These are phyloP conservation scores for Neomorphus geoffroyi DNA, from an alignment of 2,797 vertebrate genomes.

Conservation along the genomic window DNA sequence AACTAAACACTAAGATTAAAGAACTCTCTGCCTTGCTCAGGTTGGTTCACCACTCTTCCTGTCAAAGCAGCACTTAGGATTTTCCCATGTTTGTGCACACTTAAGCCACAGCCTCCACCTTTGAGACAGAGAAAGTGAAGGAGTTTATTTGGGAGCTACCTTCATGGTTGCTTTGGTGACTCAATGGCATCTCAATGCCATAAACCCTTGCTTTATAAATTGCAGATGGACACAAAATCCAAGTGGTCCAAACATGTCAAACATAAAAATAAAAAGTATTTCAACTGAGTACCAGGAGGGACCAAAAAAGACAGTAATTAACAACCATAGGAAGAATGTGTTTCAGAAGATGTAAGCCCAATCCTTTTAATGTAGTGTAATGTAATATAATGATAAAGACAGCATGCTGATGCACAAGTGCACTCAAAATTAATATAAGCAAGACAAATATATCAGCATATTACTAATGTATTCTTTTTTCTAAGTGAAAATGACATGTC, in stretches of 20 bases:
- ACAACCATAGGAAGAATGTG: not conserved
- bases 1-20: not conserved
- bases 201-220: not conserved
- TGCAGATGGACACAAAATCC: not conserved
- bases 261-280: not conserved
- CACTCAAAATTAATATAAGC: not conserved
- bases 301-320: not conserved
- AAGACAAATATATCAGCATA: not conserved
- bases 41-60: not conserved
- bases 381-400: not conserved
- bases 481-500: not conserved
- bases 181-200: not conserved
- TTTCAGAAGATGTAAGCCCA: not conserved
- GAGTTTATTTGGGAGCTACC: not conserved
- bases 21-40: not conserved
- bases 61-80: not conserved
- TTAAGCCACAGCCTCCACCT: not conserved
- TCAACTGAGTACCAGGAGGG: not conserved
- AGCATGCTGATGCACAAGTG: accelerated
- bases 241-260: not conserved
- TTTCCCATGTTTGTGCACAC: not conserved
- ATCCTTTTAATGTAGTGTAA: not conserved
- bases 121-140: not conserved
- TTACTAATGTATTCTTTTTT: not conserved
- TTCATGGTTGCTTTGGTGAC: not conserved